Evolutionary conservation across 2,888 invertebrate species (phyloP).

Genomic region (Papilio protenor): DNA sequence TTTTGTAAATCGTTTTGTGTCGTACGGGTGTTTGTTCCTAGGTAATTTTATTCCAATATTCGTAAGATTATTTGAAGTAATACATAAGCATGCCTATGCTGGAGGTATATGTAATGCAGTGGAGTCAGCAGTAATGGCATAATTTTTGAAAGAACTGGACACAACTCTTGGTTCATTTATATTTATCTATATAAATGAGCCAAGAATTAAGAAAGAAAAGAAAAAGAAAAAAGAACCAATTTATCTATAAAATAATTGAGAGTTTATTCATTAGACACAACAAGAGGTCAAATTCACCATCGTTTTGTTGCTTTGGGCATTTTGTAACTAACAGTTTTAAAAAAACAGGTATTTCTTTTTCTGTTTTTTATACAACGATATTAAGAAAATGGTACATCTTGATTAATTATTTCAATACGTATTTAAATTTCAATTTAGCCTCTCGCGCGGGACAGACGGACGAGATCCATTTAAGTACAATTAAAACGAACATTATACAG

Average conservation of each 20-base stretch:
- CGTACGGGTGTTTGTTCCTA: background rate
- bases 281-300: no score
- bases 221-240: no score
- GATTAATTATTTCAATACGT: slow-evolving; percentile 20
- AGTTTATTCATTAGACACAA: no score
- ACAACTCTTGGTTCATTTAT: no score
- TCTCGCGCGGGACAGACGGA: background rate
- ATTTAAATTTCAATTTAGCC: slow-evolving; percentile 21
- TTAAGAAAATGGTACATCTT: slow-evolving; percentile 1
- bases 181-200: background rate
- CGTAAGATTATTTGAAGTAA: background rate
- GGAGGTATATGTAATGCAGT: no score
- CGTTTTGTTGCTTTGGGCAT: no score
- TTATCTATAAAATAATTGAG: background rate
- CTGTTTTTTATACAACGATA: background rate
- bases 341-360: background rate
- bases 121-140: no score
- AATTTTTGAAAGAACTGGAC: no score
- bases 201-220: no score
- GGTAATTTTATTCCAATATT: background rate
- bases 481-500: slow-evolving; percentile 31
- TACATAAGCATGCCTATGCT: background rate
- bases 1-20: slow-evolving; percentile 11
- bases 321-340: background rate
- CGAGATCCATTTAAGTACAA: slow-evolving; percentile 27